Percentiles rank a stretch among this genome's conserved stretches.
phyloP scores from a whole-genome alignment of 2,113 vertebrate genomes.

The Lophochroa leadbeateri region DNA sequence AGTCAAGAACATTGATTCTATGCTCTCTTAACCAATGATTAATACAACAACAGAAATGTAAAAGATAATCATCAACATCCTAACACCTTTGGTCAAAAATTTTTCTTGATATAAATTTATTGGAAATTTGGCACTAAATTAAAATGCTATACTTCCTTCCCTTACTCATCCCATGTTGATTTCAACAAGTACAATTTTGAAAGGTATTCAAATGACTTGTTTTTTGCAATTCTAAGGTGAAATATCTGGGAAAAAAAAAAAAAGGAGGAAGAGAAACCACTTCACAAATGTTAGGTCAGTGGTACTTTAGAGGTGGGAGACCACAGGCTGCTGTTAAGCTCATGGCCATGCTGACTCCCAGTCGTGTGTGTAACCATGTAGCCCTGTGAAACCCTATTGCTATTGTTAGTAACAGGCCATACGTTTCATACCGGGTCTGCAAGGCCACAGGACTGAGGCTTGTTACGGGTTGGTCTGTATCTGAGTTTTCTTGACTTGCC shows the following conservation, averaged over 20 bases:
- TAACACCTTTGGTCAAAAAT: neutral
- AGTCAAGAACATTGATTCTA: neutral
- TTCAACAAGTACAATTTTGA: neutral
- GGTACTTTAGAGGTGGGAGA: neutral
- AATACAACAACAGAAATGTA: neutral
- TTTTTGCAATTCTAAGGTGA: neutral
- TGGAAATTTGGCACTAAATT: neutral
- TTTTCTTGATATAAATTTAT: neutral
- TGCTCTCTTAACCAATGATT: neutral
- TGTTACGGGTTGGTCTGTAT: neutral
- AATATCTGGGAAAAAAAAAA: neutral
- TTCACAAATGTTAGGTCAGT: neutral
- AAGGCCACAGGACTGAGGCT: neutral
- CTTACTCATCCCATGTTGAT: fast-evolving
- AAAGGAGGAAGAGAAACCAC: neutral
- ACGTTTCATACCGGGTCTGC: neutral
- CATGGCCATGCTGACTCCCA: neutral
- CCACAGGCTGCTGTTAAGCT: neutral
- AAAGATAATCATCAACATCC: neutral
- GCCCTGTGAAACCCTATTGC: neutral
- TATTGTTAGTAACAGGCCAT: neutral
- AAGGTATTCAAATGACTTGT: neutral
- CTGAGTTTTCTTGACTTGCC: neutral
- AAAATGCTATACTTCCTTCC: neutral
- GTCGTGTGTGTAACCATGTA: neutral